Percentiles rank a stretch among this genome's conserved stretches.
These are phyloP conservation scores for Sebastes alutus DNA, from an alignment of 2,797 vertebrate genomes.

Conservation along the genomic window DNA sequence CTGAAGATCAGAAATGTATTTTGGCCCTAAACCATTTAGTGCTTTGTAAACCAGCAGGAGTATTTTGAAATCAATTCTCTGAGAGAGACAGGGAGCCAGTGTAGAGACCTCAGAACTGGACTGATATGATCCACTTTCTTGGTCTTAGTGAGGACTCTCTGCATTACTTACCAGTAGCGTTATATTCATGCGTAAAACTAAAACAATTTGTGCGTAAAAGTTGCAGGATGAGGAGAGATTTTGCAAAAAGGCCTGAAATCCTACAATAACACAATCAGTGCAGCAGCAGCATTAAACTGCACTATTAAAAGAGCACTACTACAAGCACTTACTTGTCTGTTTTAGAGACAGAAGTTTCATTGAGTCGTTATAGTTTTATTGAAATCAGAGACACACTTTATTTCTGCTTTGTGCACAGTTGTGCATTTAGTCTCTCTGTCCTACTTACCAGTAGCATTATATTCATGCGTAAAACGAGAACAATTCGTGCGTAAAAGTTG, in stretches of 20 bases:
- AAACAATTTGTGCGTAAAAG: constrained; percentile 58
- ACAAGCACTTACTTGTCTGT: too few species aligned
- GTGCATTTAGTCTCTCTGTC: not conserved
- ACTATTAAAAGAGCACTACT: not conserved
- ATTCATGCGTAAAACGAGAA: constrained; percentile 18
- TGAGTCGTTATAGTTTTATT: not conserved
- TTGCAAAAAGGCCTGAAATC: not conserved
- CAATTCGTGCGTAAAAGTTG: constrained; percentile 57
- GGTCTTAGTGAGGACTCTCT: too few species aligned
- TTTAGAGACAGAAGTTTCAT: not conserved
- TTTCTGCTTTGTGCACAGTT: not conserved
- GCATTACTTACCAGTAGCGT: too few species aligned
- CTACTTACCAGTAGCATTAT: constrained; percentile 86
- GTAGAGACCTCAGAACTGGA: too few species aligned
- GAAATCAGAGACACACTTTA: not conserved
- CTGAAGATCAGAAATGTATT: too few species aligned
- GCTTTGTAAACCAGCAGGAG: too few species aligned
- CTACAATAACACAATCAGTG: constrained; percentile 14
- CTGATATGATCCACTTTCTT: too few species aligned
- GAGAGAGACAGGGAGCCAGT: too few species aligned
- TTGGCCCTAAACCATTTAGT: too few species aligned
- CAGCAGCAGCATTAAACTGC: not conserved
- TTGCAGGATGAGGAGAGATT: not conserved
- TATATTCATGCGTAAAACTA: constrained; percentile 21
- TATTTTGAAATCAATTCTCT: too few species aligned